Evolutionary conservation across 2,888 invertebrate genomes (phyloP).

Genomic region (Leptarthrus brevirostris): DNA sequence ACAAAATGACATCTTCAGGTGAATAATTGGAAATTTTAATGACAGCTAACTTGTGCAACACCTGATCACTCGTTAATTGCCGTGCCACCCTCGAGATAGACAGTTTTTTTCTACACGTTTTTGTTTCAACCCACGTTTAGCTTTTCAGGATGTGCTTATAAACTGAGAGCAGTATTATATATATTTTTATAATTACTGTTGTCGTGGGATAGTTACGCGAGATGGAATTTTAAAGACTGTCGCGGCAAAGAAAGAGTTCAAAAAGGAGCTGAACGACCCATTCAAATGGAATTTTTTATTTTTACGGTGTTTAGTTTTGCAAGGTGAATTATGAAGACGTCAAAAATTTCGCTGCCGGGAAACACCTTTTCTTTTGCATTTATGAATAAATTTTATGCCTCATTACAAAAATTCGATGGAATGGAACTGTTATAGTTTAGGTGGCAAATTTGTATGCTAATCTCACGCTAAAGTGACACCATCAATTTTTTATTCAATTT

Average conservation of each 20-base stretch:
- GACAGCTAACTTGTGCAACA: conserved; percentile 6
- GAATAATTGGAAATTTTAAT: conserved; percentile 24
- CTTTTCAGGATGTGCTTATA: no score
- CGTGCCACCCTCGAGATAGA: background rate
- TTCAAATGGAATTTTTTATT: no score
- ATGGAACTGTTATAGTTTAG: conserved; percentile 2
- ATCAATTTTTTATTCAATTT: background rate
- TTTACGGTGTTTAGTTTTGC: background rate
- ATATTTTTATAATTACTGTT: no score
- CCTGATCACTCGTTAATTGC: conserved; percentile 15
- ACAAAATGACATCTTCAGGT: conserved; percentile 5
- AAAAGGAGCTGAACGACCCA: no score
- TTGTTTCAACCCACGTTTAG: no score
- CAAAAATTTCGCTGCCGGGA: no score
- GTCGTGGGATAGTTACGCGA: no score
- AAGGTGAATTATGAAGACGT: background rate
- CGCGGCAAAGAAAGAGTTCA: no score
- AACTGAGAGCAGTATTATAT: no score
- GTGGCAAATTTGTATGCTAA: conserved; percentile 7
- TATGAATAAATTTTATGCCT: background rate
- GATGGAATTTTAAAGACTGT: no score
- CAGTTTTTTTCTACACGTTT: no score
- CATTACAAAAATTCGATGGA: conserved; percentile 20
- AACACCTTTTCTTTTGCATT: background rate
- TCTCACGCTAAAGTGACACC: background rate